Conservation (phyloP, 2,113 vertebrate genomes). For the Cricetomys ansorgei region DNA sequence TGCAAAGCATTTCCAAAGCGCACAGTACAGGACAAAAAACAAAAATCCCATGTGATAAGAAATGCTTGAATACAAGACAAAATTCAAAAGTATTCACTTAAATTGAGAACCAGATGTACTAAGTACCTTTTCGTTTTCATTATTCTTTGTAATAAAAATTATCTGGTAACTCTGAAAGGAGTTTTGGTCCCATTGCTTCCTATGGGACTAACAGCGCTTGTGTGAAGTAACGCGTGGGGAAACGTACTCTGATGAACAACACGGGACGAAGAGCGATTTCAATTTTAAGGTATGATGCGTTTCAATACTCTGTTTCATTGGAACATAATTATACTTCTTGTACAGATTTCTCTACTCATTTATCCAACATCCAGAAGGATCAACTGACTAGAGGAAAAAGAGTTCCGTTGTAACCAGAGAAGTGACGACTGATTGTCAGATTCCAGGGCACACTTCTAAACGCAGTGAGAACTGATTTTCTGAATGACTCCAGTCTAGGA, state of each 20-base stretch:
- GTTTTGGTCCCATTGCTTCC: slow-evolving; percentile 20
- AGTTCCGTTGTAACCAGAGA: not conserved
- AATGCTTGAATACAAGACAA: not conserved
- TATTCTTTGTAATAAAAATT: slow-evolving; percentile 4
- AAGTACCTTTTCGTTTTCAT: slow-evolving; percentile 46
- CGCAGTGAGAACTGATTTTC: not conserved
- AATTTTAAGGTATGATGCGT: slow-evolving; percentile 12
- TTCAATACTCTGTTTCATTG: slow-evolving; percentile 15
- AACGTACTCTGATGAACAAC: slow-evolving; percentile 2
- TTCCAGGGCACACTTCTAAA: not conserved
- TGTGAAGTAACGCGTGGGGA: not conserved
- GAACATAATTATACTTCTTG: slow-evolving; percentile 9
- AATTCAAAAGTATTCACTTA: not conserved
- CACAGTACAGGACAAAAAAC: not conserved
- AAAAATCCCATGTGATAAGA: not conserved
- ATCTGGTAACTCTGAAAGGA: slow-evolving; percentile 15
- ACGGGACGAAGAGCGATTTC: not conserved
- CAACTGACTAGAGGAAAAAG: not conserved
- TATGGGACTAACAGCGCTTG: slow-evolving; percentile 7
- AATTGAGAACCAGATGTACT: slow-evolving; percentile 20
- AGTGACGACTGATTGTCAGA: not conserved
- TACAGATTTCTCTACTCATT: slow-evolving; percentile 14
- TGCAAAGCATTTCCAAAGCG: not conserved
- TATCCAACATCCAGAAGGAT: not conserved
- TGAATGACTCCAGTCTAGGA: not conserved